Conservation (phyloP, 1,140 invertebrate genomes). For the Brachionus asplanchnoidis region DNA sequence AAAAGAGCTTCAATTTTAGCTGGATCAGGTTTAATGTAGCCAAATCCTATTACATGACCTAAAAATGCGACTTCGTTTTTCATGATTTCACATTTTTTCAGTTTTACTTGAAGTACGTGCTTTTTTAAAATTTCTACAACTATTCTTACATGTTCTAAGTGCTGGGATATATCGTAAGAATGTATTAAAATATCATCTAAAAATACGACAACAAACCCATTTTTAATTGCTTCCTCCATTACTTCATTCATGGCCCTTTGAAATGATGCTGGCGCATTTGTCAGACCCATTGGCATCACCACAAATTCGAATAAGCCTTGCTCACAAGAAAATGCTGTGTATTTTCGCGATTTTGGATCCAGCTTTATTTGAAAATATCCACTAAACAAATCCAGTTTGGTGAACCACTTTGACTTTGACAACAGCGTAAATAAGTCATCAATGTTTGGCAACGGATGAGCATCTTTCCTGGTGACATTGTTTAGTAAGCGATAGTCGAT, state of each 20-base stretch:
- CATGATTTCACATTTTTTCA: no score
- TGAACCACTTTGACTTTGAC: neutral
- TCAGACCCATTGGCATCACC: neutral
- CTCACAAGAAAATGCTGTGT: neutral
- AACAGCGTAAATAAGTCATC: neutral
- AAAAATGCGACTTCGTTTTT: neutral
- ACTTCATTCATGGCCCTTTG: neutral
- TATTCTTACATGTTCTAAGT: neutral
- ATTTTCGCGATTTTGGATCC: neutral
- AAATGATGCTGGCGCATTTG: neutral
- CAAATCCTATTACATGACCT: neutral
- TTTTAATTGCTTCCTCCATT: no score
- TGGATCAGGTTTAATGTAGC: neutral
- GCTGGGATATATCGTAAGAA: neutral
- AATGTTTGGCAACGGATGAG: no score
- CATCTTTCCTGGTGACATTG: no score
- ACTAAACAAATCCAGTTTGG: neutral
- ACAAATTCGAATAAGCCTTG: neutral
- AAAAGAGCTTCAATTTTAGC: no score
- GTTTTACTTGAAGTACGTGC: no score
- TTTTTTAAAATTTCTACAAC: neutral
- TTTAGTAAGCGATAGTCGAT: neutral
- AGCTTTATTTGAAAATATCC: conserved; percentile 3
- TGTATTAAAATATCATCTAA: no score
- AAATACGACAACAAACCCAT: no score